Evolutionary conservation across 92 coral and sea anemone genomes (phyloP), one percentile per base, ranked within the genome.

Genomic region (Actinernus sp.): DNA sequence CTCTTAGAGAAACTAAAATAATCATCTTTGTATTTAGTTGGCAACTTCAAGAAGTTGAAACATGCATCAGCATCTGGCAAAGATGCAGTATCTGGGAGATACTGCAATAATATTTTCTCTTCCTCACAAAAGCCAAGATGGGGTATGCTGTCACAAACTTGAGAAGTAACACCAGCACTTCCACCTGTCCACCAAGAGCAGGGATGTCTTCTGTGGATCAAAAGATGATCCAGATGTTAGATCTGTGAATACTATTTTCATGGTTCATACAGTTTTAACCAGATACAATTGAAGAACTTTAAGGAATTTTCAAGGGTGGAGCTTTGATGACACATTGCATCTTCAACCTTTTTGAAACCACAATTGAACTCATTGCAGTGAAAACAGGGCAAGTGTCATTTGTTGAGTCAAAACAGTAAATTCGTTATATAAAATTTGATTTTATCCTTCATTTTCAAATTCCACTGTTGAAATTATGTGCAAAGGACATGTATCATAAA

Each of bases 11-110:
- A 73, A 61, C 36, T 61, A 49, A 22, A 60, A 60, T 37, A 33
- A 23, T 43, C 27, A 34, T 25, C 48, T 64, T 38, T 50, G 27
- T 60, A 62, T 49, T 12, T 51, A n/a, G 52, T 58, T 29, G 81
- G 81, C 36, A 73, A 63, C 49, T 55, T 51, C 1, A 73, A 19
- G 14, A 22, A 47, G 27, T 62, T 61, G 40, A 73, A 73, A 45
- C 81, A 73, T 2, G 81, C 31, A 31, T 73, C 58, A 32, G 81
- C 73, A 73, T 73, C 81, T 21, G 81, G 81, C 33, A 73, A 47
- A 37, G 48, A 28, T 56, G 31, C 69, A 21, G 34, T 63, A 9
- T 18, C 20, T 20, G 67, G 47, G 38, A 73, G 49, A 40, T 55
- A 73, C 46, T 60, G 41, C n/a, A 73, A 29, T 29, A 59, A 49